These are phyloP conservation scores for Archilochus colubris DNA, from an alignment of 2,113 vertebrate genomes.

Conservation along the genomic window DNA sequence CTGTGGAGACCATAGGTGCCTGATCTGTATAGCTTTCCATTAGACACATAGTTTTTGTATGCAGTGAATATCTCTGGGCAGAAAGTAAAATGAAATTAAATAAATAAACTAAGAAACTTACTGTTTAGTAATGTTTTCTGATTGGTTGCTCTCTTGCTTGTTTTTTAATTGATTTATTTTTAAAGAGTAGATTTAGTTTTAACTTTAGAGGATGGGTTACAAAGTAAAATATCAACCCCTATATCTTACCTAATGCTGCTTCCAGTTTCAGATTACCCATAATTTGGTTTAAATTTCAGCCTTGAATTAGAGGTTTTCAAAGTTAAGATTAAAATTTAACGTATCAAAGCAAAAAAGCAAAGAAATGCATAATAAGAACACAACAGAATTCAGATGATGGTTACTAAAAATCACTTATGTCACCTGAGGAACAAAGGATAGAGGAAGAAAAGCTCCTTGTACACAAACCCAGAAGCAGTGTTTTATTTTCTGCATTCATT, in stretches of 20 bases:
- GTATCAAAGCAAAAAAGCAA: background rate
- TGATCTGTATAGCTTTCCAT: background rate
- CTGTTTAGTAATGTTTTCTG: background rate
- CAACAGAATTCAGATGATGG: background rate
- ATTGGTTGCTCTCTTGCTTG: too few species aligned
- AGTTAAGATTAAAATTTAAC: background rate
- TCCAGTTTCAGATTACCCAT: background rate
- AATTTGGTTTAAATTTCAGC: background rate
- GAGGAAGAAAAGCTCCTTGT: background rate
- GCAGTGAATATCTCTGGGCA: background rate
- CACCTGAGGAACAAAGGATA: background rate
- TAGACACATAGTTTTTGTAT: background rate
- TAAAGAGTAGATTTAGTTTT: too few species aligned
- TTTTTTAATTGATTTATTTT: background rate
- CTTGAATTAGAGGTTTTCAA: background rate
- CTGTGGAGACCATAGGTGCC: background rate
- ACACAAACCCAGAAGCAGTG: background rate
- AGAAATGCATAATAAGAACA: background rate
- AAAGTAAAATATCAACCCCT: background rate
- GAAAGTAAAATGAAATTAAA: background rate
- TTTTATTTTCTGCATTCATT: background rate
- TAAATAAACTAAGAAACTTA: background rate
- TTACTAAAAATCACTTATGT: background rate
- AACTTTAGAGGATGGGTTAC: background rate
- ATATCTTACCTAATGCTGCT: background rate